Evolutionary conservation across 2,888 invertebrate genomes (phyloP), one percentile per base, ranked within the genome.

Genomic region (Baccha elongata): DNA sequence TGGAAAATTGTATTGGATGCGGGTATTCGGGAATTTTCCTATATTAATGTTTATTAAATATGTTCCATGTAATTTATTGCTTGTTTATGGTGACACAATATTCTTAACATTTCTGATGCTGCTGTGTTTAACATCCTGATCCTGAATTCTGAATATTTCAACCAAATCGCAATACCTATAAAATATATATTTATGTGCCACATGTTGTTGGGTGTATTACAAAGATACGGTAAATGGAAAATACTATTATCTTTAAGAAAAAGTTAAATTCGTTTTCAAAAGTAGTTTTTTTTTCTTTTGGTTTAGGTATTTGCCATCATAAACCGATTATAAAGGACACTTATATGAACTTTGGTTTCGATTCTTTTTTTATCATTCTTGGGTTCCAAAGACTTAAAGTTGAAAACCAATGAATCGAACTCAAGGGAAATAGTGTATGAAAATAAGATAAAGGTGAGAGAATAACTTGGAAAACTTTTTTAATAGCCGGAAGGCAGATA

Each of bases 11-110:
- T 68, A 40, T 55, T 53, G 32, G 46, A 13, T 3, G 10, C 7
- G 3, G 15, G 40, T 58, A 40, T 46, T 60, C 29, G 35, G 71
- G 72, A 83, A 76, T 72, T 67, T 76, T 76, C 83, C 83, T 83
- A 68, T 76, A 83, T 83, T 83, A 83, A 83, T 68, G 83, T 76
- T 83, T 83, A 83, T 83, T 83, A 83, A 83, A 83, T 83, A 76
- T 83, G 83, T 83, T 76, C 44, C 83, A 44, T 23, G 6, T 83
- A 83, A 83, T 83, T 83, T 83, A 83, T 83, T 72, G 83, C 83
- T 62, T 83, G 76, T 72, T 83, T 58, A 76, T 46, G 83, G 72
- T 83, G 83, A 83, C 72, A 83, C 83, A 76, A 76, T 81, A 81
- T 76, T 76, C 76, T 71, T 68, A 64, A 29, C 71, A 60, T 29